Percentiles rank a stretch among this genome's conserved stretches.
Evolutionary conservation across 2,888 invertebrate genomes (phyloP).

Genomic region (Heliconius cydno): DNA sequence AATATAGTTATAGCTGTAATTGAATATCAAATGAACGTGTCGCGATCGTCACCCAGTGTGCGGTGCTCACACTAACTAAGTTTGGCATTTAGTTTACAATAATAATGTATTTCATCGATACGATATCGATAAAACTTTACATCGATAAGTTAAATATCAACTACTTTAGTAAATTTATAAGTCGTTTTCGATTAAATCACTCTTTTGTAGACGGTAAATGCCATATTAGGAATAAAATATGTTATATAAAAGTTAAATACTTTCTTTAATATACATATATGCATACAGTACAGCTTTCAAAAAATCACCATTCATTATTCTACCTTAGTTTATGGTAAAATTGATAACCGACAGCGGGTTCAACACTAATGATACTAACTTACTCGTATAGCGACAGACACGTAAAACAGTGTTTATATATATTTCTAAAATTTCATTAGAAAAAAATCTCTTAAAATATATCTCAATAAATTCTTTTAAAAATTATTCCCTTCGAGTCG

Average conservation of each 20-base stretch:
- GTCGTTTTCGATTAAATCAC: conserved; percentile 76
- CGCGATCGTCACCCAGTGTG: conserved; percentile 63
- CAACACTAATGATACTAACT: conserved; percentile 60
- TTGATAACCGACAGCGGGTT: conserved; percentile 69
- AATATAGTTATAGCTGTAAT: background rate
- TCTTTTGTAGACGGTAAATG: conserved; percentile 81
- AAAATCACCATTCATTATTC: conserved; percentile 54
- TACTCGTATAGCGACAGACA: conserved; percentile 76
- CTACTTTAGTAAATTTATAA: conserved; percentile 73
- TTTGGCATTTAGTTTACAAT: conserved; percentile 71
- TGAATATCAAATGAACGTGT: conserved; percentile 59
- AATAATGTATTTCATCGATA: conserved; percentile 44
- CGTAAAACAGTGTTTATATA: conserved; percentile 73
- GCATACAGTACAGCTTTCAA: conserved; percentile 59
- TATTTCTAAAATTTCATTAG: conserved; percentile 74
- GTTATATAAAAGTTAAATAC: conserved; percentile 67
- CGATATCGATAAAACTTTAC: conserved; percentile 31
- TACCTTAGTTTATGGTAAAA: conserved; percentile 67
- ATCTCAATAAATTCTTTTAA: conserved; percentile 73
- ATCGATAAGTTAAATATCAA: conserved; percentile 59
- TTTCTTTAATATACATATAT: conserved; percentile 53
- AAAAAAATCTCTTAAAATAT: conserved; percentile 83
- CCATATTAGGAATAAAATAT: conserved; percentile 81
- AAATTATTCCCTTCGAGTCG: conserved; percentile 60
- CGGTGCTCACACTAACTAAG: conserved; percentile 64